Conservation (phyloP, 92 coral and sea anemone species). For the Phymanthus crucifer region DNA sequence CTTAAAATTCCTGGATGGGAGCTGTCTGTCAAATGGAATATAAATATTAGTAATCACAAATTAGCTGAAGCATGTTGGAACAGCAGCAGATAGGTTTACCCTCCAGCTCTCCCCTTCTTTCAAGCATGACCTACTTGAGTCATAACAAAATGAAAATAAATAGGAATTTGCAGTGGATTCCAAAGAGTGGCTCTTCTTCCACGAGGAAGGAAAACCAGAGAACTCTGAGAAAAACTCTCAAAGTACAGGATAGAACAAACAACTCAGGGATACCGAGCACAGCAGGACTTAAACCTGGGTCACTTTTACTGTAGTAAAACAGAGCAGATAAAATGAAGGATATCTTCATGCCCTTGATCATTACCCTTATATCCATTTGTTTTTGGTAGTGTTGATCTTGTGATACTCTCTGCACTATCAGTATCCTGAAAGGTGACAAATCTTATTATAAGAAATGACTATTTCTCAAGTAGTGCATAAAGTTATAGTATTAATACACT, state of each 20-base stretch:
- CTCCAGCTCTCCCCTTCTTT: too few species aligned
- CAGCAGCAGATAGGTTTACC: too few species aligned
- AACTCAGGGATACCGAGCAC: too few species aligned
- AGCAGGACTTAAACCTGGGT: too few species aligned
- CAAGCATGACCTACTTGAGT: neutral
- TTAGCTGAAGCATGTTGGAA: neutral
- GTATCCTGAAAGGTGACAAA: constrained; percentile 58
- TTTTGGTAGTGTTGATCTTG: constrained; percentile 51
- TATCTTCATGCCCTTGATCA: neutral
- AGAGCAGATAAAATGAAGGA: too few species aligned
- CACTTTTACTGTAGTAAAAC: too few species aligned
- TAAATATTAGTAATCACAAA: neutral
- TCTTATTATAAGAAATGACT: neutral
- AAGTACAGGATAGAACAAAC: too few species aligned
- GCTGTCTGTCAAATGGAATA: neutral
- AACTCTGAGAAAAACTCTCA: too few species aligned
- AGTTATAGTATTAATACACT: neutral
- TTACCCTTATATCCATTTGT: constrained; percentile 67
- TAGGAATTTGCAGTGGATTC: too few species aligned
- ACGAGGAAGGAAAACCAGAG: too few species aligned
- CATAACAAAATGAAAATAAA: too few species aligned
- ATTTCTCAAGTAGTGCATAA: neutral
- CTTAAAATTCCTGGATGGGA: constrained; percentile 81
- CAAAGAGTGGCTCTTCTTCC: too few species aligned
- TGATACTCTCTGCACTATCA: constrained; percentile 60